Percentiles rank a stretch among this genome's conserved stretches.
Evolutionary conservation across 2,888 invertebrate species (phyloP).

Genomic region (Sinodicranocentrus sp.): DNA sequence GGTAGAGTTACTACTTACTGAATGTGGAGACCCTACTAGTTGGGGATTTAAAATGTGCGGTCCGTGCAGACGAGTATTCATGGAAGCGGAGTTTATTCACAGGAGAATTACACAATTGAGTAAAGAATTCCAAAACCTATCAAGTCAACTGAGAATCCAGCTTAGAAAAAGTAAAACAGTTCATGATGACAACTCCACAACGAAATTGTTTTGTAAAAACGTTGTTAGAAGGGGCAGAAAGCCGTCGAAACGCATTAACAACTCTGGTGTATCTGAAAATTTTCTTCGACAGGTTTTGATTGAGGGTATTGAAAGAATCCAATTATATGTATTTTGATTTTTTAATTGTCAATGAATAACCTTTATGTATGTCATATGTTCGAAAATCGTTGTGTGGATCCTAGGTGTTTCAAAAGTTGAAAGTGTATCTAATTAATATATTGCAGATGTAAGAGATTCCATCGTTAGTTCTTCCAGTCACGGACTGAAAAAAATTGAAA

Average conservation of each 20-base stretch:
- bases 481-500: no score
- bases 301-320: neutral
- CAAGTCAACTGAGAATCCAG: neutral
- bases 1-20: neutral
- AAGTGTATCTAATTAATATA: no score
- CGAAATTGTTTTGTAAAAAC: no score
- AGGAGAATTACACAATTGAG: neutral
- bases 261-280: no score
- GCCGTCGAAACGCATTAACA: no score
- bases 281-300: neutral
- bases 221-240: neutral
- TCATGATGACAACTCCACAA: neutral
- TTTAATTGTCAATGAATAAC: no score
- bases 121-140: neutral
- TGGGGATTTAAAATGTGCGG: conserved; percentile 19
- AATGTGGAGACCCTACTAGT: neutral
- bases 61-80: conserved; percentile 1
- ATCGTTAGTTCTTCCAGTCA: no score
- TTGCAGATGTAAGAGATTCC: no score
- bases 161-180: neutral
- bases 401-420: no score
- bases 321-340: no score
- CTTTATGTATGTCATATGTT: no score
- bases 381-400: no score
- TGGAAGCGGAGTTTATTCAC: conserved; percentile 4